Evolutionary conservation across 2,888 invertebrate genomes (phyloP), one percentile per base, ranked within the genome.

Genomic region (Ypsolopha scabrella): DNA sequence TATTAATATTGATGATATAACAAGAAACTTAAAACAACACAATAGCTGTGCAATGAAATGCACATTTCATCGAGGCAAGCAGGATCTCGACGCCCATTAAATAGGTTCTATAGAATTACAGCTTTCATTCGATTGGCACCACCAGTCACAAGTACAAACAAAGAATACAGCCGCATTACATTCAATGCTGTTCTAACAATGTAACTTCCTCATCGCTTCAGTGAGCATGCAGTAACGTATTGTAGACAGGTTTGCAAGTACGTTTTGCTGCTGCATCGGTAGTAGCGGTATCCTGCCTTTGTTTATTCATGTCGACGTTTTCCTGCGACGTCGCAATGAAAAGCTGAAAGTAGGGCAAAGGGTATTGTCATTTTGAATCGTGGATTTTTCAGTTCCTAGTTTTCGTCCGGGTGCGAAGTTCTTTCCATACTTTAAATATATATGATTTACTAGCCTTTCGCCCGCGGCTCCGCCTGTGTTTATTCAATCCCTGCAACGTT

Each of bases 231-330:
- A 58, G 60, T 72, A 56, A 63, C 70, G 74, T 72, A 72, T 72
- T 74, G 68, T 74, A n/a, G 7, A 24, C 47, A 3, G 7, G 24
- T 24, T 24, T 24, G 24, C 24, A 24, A 47, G 11, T 11, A 24
- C 36, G 47, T n/a, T n/a, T 43, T 13, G 43, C 8, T 8, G 13
- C 7, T 13, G 14, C 14, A 8, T 8, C 36, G 13, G 47, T 47
- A 41, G 50, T 61, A 62, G 67, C 62, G 62, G 53, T 67, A 71
- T 72, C 74, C 75, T 75, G 58, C 57, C 54, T 64, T 75, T 76
- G 75, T 75, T 65, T 65, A 43, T 57, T 52, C 57, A 63, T 68
- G 75, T 72, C 73, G 71, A 72, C 73, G 70, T 72, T 75, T 73
- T 64, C 63, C 66, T 61, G 60, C 14, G 37, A 9, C 37, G 24